Base-by-base conservation (phyloP, 2,797 vertebrate species). In the Sebastiscus albofasciatus region DNA sequence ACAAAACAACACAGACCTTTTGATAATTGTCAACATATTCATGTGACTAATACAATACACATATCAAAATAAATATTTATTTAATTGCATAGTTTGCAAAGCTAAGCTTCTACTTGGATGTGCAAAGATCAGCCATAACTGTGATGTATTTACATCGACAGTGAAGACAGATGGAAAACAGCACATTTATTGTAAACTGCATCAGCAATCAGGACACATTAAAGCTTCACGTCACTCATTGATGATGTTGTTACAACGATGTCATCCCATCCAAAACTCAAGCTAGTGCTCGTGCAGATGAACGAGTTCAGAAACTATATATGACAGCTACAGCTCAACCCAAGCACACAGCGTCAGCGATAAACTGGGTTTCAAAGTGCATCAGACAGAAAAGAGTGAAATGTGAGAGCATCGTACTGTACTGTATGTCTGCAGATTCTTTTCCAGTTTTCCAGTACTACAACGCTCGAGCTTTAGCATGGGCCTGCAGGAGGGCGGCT, bases 401-500 rank as follows among this genome's bases (percentile, higher is more conserved):
- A 26, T 33, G 33, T 52, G 22, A 72, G 55, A 60, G n/a, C n/a
- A n/a, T 52, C 6, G 31, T 27, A n/a, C 49, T 52, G 20, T 20
- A 31, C 49, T 52, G 49, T 20, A 31, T 0, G 7, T 61, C 64
- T 66, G 61, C 61, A 31, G 67, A 66, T 60, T 60, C 20, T 27
- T 11, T 67, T 55, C 34, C 20, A n/a, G 66, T 55, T 36, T 56
- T 65, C 18, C 52, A 14, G 42, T 4, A 5, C 76, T 88, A 91
- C 39, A 89, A 65, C 65, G 84, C 89, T 87, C 91, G 89, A 73
- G 91, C 89, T 85, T 93, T 94, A 52, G 90, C 86, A 3, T 95
- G 94, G 79, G 94, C 94, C 73, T 94, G 93, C 59, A 96, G 93
- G 60, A 96, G 95, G 75, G 94, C 65, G 2, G 91, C 93, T 2